Conservation (phyloP, 2,113 vertebrate genomes). For the Sula dactylatra region DNA sequence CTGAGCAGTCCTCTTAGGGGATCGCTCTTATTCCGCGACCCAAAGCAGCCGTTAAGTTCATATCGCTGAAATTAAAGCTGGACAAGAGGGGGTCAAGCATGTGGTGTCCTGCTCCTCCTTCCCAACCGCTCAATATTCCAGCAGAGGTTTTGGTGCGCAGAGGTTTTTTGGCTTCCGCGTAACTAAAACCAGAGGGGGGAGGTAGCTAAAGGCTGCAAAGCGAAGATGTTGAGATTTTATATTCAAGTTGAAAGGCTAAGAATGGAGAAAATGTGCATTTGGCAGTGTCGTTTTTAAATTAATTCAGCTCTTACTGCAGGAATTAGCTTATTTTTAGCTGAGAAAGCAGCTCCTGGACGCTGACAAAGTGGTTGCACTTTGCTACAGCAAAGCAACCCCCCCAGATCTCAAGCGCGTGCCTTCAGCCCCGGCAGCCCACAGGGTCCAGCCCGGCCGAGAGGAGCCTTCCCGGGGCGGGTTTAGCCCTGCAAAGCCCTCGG, state of each 20-base stretch:
- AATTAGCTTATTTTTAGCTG: background rate
- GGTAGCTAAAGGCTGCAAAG: background rate
- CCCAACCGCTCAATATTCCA: background rate
- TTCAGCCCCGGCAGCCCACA: background rate
- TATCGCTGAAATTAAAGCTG: no score
- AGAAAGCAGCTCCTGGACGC: background rate
- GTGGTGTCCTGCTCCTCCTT: background rate
- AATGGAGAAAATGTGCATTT: background rate
- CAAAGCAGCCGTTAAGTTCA: rapidly evolving
- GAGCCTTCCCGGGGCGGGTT: rapidly evolving
- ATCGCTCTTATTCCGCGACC: rapidly evolving
- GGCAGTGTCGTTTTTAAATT: background rate
- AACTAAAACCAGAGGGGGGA: background rate
- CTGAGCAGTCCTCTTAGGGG: background rate
- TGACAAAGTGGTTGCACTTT: background rate
- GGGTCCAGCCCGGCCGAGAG: background rate
- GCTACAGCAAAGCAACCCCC: no score
- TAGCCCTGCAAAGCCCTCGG: background rate
- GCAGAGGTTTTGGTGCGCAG: background rate
- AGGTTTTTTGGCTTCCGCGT: background rate
- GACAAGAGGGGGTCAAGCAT: rapidly evolving
- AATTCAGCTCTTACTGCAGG: background rate
- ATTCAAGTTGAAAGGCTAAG: background rate
- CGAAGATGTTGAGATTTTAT: background rate
- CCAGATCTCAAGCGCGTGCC: background rate